Evolutionary conservation across 1,140 invertebrate genomes (phyloP), one percentile per base, ranked within the genome.

Genomic region (Diplogasteroides magnus): DNA sequence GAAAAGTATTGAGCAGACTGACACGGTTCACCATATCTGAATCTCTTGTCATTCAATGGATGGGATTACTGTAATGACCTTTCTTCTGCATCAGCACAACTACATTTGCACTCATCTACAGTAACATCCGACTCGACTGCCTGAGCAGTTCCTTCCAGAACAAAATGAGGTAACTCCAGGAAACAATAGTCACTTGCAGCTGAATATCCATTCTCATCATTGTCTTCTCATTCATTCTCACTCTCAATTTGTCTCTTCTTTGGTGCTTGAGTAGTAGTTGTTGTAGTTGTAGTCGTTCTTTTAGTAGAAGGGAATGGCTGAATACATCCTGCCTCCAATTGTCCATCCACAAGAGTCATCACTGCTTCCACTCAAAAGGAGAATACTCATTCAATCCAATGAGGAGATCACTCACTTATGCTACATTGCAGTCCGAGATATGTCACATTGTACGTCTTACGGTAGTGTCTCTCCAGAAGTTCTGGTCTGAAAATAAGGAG

Each of bases 1-100:
- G 76, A 81, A 48, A 79, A 81, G 64, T 77, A 80, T 56, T 80
- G 78, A 31, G 79, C 63, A 11, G 67, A 74, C 63, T 82, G 81
- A 61, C 79, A 81, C 37, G 65, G 65, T 23, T 64, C 70, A 6
- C 80, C 80, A 59, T 83, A 82, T 28, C 77, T 74, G 64, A 64
- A 27, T 63, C 31, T 67, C n/a, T 56, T 28, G 14, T 23, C 48
- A 29, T 66, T 15, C 15, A 13, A 15, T 26, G 29, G 14, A 27
- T 26, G 11, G 31, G 32, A 29, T 48, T 11, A 11, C 37, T 48
- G 6, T 19, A 48, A 48, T 65, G 13, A 65, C 64, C 48, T 65
- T 48, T 64, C 15, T 60, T 81, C 78, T 15, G 78, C 59, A 48
- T 80, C 78, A 23, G 77, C 71, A 70, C 79, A 80, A 28, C 60